A percentile compares a stretch with the other conserved stretches of the same genome.
Conservation (phyloP, 1,140 invertebrate species). For the Manduca sexta region DNA sequence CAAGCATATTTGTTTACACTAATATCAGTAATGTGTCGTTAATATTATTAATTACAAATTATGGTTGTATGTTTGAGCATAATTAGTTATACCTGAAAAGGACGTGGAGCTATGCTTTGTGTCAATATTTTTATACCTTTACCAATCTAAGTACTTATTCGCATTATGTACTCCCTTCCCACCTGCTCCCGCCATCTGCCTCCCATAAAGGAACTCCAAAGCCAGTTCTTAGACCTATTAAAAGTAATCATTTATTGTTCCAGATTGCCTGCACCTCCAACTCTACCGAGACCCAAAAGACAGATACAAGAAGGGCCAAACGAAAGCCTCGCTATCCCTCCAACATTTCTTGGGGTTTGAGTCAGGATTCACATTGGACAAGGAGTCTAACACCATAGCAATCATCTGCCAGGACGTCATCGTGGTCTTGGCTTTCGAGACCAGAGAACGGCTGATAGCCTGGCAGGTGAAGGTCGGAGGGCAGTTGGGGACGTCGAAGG, state of each 20-base stretch:
- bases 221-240: too few species aligned
- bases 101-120: too few species aligned
- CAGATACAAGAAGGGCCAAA: constrained; percentile 87
- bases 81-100: too few species aligned
- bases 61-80: too few species aligned
- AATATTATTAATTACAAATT: too few species aligned
- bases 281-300: constrained; percentile 92
- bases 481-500: constrained; percentile 86
- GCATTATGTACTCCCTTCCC: too few species aligned
- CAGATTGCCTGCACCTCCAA: constrained; percentile 93
- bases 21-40: too few species aligned
- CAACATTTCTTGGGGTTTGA: constrained; percentile 91
- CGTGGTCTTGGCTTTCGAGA: constrained; percentile 91
- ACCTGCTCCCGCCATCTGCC: too few species aligned
- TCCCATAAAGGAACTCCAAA: too few species aligned
- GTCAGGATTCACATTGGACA: constrained; percentile 91
- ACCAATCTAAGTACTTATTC: too few species aligned
- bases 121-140: too few species aligned
- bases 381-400: constrained; percentile 92
- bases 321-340: constrained; percentile 88
- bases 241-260: constrained; percentile 51
- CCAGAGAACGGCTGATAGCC: constrained; percentile 88
- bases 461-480: constrained; percentile 81
- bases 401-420: constrained; percentile 93
- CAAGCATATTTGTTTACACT: too few species aligned